Conservation (phyloP, 2,888 invertebrate genomes). For the Strigamia transsilvanica region DNA sequence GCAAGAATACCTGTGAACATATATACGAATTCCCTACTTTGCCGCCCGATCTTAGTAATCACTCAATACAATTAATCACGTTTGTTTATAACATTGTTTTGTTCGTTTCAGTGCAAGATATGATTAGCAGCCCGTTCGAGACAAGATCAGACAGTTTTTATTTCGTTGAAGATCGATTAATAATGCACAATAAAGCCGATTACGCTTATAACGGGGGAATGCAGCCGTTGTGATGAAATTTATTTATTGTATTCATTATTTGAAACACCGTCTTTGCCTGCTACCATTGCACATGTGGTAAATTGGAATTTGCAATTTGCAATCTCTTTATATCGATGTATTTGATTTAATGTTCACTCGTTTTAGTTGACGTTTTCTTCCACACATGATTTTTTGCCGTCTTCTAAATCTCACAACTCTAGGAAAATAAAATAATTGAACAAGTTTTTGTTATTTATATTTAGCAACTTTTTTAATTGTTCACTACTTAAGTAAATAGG, state of each 20-base stretch:
- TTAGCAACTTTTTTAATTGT: background rate
- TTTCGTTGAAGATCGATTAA: conserved; percentile 94
- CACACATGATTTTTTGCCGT: background rate
- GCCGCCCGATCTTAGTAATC: conserved; percentile 83
- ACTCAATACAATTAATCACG: background rate
- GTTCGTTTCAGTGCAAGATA: conserved; percentile 85
- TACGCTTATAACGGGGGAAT: conserved; percentile 87
- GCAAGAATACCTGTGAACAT: conserved; percentile 97
- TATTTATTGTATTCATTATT: conserved; percentile 29
- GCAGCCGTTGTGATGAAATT: conserved; percentile 30
- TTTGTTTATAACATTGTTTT: background rate
- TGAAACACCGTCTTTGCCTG: conserved; percentile 11
- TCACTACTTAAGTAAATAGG: background rate
- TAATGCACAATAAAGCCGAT: conserved; percentile 99
- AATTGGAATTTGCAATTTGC: background rate
- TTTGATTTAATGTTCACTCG: background rate
- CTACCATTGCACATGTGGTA: conserved; percentile 26
- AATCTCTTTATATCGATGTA: background rate
- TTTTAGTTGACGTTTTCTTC: conserved; percentile 1
- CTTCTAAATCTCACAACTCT: conserved; percentile 6
- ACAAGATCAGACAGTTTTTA: conserved; percentile 99
- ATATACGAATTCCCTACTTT: conserved; percentile 97
- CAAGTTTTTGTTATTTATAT: background rate
- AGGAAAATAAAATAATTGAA: background rate
- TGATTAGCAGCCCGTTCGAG: conserved; percentile 95